These are phyloP conservation scores for Cynopterus brachyotis DNA, from an alignment of 2,113 vertebrate genomes.

Conservation along the genomic window DNA sequence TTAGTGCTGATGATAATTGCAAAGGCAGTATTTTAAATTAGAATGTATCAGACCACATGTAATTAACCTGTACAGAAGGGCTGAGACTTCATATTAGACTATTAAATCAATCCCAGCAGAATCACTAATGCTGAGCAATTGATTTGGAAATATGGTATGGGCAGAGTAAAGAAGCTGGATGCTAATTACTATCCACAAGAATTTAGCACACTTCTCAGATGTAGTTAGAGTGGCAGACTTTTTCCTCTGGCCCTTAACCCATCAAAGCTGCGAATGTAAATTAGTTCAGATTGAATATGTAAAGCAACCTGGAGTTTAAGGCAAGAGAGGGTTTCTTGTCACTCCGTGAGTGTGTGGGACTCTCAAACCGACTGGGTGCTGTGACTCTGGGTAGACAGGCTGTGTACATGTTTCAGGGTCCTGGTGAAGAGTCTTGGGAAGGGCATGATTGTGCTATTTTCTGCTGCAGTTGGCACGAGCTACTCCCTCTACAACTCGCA, in stretches of 20 bases:
- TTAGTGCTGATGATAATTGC: conserved; percentile 79
- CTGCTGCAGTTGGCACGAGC: neutral
- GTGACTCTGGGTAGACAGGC: neutral
- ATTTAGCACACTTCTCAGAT: conserved; percentile 40
- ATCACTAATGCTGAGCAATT: conserved; percentile 76
- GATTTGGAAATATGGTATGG: conserved; percentile 73
- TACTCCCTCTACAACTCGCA: neutral
- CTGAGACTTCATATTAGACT: conserved; percentile 78
- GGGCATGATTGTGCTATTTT: neutral
- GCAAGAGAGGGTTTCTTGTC: neutral
- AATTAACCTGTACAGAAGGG: conserved; percentile 80
- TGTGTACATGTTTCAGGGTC: neutral
- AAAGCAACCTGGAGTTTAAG: conserved; percentile 6
- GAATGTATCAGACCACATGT: conserved; percentile 79
- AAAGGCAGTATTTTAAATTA: conserved; percentile 80
- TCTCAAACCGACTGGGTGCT: neutral
- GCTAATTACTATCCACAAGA: conserved; percentile 58
- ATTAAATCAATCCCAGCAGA: conserved; percentile 78
- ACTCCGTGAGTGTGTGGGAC: neutral
- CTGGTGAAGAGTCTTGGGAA: neutral
- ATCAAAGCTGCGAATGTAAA: conserved; percentile 56
- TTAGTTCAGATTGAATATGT: conserved; percentile 30
- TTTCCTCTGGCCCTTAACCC: conserved; percentile 58
- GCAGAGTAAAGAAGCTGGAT: conserved; percentile 59
- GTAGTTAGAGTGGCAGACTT: neutral